Evolutionary conservation across 2,797 vertebrate genomes (phyloP), one percentile per base, ranked within the genome.

Genomic region (Tolypeutes matacus): DNA sequence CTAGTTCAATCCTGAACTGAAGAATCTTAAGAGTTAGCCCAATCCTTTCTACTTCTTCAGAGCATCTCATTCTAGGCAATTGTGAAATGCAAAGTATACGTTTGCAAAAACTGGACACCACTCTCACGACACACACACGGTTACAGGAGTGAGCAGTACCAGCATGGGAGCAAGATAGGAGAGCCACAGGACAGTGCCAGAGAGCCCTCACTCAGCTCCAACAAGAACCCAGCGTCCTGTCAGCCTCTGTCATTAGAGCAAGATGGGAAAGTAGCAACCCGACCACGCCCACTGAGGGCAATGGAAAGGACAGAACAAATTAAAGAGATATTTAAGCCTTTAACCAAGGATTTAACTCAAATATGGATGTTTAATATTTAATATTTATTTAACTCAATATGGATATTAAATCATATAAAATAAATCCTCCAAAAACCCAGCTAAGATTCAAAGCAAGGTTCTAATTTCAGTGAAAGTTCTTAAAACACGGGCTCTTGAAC

Each of bases 381-480:
- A 46, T 46, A 46, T 46, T 46, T 46, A 11, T 46, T 46, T 46
- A 46, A 46, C 46, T 46, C 46, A 76, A 80, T 49, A 34, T 36
- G 29, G 51, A 53, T 25, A 70, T 29, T 9, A n/a, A 51, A 67
- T 39, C 21, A 86, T 20, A 70, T 39, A 91, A 87, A 88, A 62
- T 58, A 91, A 91, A 70, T 85, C 49, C 65, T 36, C 39, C 20
- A 64, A 88, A 93, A 42, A 72, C 3, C 9, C 10, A 89, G 5
- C 27, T 53, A 83, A 25, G 56, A 53, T 65, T 73, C 29, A 89
- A 92, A 92, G 60, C n/a, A 89, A 89, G 72, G 27, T 77, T 39
- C n/a, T 60, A 58, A 23, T 81, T 60, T 80, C 3, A 70, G 42
- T 39, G 39, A 76, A 8, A 64, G 15, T 72, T 46, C 62, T 77